Percentiles rank a stretch among this genome's conserved stretches.
phyloP scores from a whole-genome alignment of 1,140 invertebrate species.

The Linepithema humile region DNA sequence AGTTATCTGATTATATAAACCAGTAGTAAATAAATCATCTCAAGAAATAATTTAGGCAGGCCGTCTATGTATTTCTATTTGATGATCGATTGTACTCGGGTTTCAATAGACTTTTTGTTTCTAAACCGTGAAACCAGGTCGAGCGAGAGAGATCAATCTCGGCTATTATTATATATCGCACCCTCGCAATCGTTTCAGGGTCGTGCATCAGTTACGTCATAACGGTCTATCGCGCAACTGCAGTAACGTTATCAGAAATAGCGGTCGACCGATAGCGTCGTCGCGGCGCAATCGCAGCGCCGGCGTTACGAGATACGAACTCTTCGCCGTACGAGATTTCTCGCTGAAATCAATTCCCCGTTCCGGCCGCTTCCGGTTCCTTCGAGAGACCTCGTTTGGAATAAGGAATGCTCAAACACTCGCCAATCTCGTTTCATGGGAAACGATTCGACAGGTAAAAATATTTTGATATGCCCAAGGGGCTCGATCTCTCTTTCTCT shows the following conservation, averaged over 20 bases:
- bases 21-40: not conserved
- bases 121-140: not conserved
- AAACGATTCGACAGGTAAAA: slow-evolving; percentile 54
- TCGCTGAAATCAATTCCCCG: slow-evolving; percentile 9
- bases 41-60: not conserved
- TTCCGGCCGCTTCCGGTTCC: slow-evolving; percentile 49
- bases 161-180: slow-evolving; percentile 25
- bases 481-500: not conserved
- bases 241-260: slow-evolving; percentile 1
- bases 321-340: not conserved
- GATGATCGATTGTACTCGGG: not conserved
- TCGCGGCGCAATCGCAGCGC: not conserved
- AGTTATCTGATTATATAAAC: too few species aligned
- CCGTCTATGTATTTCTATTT: not conserved
- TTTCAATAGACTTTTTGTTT: not conserved
- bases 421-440: slow-evolving; percentile 32
- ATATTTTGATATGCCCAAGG: slow-evolving; percentile 46
- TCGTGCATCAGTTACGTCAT: not conserved
- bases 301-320: not conserved
- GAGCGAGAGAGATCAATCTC: not conserved
- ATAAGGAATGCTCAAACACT: not conserved
- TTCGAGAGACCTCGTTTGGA: not conserved
- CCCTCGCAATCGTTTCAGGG: not conserved
- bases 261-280: not conserved
- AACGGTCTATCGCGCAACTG: not conserved